These are phyloP conservation scores for Rhinogobio ventralis DNA, from an alignment of 2,797 vertebrate genomes.

Conservation along the genomic window DNA sequence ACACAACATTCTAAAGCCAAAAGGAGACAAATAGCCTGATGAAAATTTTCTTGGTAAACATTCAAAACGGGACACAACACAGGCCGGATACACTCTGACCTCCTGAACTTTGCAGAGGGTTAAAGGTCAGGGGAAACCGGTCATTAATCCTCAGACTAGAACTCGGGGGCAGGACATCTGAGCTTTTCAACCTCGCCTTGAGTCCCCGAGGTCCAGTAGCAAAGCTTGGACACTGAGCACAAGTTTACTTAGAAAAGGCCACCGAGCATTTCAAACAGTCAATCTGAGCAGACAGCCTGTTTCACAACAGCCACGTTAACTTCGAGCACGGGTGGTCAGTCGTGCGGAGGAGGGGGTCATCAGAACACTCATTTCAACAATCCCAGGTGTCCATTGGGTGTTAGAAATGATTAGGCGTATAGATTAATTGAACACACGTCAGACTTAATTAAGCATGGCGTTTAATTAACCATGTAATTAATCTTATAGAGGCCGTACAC, in stretches of 20 bases:
- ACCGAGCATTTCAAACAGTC: constrained; percentile 44
- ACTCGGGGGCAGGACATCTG: constrained; percentile 58
- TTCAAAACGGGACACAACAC: constrained; percentile 23
- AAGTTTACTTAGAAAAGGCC: constrained; percentile 42
- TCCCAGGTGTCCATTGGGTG: constrained; percentile 66
- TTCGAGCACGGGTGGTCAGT: constrained; percentile 35
- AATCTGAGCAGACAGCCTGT: constrained; percentile 15
- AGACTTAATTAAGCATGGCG: constrained; percentile 84
- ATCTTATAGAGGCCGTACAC: constrained; percentile 80
- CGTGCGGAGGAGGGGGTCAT: constrained; percentile 30
- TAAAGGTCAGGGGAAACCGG: constrained; percentile 64
- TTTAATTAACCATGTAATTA: constrained; percentile 87
- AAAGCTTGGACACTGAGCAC: constrained; percentile 19
- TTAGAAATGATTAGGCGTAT: constrained; percentile 83
- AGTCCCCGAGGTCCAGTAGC: constrained; percentile 43
- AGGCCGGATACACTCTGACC: constrained; percentile 60
- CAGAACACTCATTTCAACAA: constrained; percentile 53
- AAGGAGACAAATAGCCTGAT: constrained; percentile 36
- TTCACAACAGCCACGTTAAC: constrained; percentile 19
- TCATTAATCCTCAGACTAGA: constrained; percentile 65
- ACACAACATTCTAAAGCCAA: neutral
- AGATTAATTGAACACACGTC: constrained; percentile 85
- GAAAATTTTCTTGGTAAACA: constrained; percentile 34
- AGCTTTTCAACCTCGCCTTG: constrained; percentile 19
- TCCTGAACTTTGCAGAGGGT: constrained; percentile 63